Evolutionary conservation across 2,888 invertebrate genomes (phyloP).

Genomic region (Agriopis leucophaearia): DNA sequence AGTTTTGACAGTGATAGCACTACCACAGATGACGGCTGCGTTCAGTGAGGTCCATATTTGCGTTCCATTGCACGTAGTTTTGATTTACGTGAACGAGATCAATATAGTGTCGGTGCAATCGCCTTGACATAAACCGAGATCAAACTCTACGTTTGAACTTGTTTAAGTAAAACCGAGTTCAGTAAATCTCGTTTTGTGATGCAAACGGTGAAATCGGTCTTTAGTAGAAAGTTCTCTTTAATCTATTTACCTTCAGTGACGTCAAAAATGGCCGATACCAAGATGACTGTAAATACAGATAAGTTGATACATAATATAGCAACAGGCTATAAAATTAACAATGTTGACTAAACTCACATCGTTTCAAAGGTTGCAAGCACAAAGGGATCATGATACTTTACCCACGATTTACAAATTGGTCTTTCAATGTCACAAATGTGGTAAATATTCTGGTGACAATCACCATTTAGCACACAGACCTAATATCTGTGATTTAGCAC

Average conservation of each 20-base stretch:
- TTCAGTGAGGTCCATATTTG: no score
- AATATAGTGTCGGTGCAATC: no score
- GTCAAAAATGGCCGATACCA: neutral
- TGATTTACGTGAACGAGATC: no score
- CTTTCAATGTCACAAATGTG: constrained; percentile 9
- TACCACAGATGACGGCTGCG: no score
- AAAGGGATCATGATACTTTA: constrained; percentile 28
- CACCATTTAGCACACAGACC: constrained; percentile 8
- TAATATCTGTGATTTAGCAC: no score
- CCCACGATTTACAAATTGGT: constrained; percentile 21
- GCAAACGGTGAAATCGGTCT: neutral
- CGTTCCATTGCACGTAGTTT: no score
- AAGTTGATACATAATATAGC: neutral
- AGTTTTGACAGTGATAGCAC: no score
- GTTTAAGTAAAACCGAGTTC: no score
- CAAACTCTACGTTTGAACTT: no score
- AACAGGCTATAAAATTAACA: constrained; percentile 24
- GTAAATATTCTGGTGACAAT: constrained; percentile 7
- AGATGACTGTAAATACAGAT: constrained; percentile 8
- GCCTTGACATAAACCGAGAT: no score
- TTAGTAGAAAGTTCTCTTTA: constrained; percentile 7
- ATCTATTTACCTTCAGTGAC: constrained; percentile 15
- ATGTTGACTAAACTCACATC: neutral
- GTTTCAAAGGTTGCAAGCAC: constrained; percentile 1
- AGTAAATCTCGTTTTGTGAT: no score